phyloP scores from a whole-genome alignment of 2,797 vertebrate species.

The Denticeps clupeoides region DNA sequence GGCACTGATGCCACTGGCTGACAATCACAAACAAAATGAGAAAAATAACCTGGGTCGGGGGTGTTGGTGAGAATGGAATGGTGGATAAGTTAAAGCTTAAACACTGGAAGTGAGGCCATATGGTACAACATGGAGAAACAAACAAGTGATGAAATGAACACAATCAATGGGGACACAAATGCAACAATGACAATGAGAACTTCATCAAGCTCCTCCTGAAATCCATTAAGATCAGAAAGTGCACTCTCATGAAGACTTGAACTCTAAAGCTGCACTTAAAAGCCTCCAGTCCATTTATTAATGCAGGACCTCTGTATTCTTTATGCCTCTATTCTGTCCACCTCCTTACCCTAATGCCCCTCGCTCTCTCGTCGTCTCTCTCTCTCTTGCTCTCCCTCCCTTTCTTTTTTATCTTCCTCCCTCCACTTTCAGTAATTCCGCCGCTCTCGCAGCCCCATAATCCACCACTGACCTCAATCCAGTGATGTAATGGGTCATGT shows the following conservation, averaged over 20 bases:
- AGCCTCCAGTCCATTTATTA: constrained; percentile 26
- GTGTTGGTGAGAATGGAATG: background rate
- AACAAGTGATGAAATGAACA: background rate
- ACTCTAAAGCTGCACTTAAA: constrained; percentile 17
- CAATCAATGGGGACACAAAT: background rate
- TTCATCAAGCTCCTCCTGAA: background rate
- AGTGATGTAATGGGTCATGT: constrained; percentile 70
- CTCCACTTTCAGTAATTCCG: constrained; percentile 20
- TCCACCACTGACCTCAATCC: constrained; percentile 70
- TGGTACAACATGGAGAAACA: background rate
- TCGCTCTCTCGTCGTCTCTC: constrained; percentile 5
- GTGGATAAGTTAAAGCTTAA: background rate
- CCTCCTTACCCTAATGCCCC: background rate
- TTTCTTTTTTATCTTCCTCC: constrained; percentile 39
- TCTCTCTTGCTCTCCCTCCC: constrained; percentile 42
- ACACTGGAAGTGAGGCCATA: background rate
- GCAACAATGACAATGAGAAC: background rate
- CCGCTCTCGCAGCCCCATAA: constrained; percentile 45
- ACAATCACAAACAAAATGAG: too few species aligned
- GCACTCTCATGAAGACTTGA: background rate
- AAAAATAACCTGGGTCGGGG: background rate
- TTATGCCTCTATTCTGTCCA: constrained; percentile 2
- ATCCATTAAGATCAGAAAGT: background rate
- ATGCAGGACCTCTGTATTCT: constrained; percentile 14
- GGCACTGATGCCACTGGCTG: background rate